Evolutionary conservation across 2,888 invertebrate genomes (phyloP).

Genomic region (Artemia sinica): DNA sequence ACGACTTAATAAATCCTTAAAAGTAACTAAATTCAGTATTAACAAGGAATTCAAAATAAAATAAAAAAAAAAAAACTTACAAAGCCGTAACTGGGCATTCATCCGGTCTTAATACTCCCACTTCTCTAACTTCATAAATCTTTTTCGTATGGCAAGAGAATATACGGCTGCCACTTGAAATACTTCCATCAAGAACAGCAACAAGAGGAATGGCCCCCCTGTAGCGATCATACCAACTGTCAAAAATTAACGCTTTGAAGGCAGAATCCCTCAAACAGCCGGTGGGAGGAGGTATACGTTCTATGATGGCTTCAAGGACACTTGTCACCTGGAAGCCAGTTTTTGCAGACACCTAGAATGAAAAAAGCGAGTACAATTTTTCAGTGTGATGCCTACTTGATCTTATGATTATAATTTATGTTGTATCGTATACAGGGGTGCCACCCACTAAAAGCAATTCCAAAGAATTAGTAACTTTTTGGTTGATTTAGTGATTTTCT

Average conservation of each 20-base stretch:
- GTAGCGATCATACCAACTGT: slow-evolving; percentile 81
- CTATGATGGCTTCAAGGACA: slow-evolving; percentile 57
- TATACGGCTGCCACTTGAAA: slow-evolving; percentile 56
- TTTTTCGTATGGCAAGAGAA: slow-evolving; percentile 50
- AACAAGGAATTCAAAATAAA: background rate
- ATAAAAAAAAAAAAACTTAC: slow-evolving; percentile 38
- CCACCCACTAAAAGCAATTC: no score
- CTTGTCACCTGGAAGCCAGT: slow-evolving; percentile 62
- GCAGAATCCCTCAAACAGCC: slow-evolving; percentile 35
- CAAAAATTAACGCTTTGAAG: slow-evolving; percentile 69
- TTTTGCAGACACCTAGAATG: slow-evolving; percentile 63
- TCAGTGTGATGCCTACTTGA: background rate
- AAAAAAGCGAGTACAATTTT: slow-evolving; percentile 19
- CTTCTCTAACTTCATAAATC: slow-evolving; percentile 54
- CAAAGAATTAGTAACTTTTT: no score
- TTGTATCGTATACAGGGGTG: no score
- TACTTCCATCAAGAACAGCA: slow-evolving; percentile 55
- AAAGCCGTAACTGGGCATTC: slow-evolving; percentile 46
- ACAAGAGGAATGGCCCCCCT: slow-evolving; percentile 40
- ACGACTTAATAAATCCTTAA: no score
- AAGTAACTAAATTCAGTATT: no score
- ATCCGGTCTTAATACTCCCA: slow-evolving; percentile 61
- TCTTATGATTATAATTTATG: no score
- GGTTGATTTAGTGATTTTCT: no score
- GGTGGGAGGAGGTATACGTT: slow-evolving; percentile 54